Base-by-base conservation (phyloP, 2,888 invertebrate species). In the Leucophenga montana region DNA sequence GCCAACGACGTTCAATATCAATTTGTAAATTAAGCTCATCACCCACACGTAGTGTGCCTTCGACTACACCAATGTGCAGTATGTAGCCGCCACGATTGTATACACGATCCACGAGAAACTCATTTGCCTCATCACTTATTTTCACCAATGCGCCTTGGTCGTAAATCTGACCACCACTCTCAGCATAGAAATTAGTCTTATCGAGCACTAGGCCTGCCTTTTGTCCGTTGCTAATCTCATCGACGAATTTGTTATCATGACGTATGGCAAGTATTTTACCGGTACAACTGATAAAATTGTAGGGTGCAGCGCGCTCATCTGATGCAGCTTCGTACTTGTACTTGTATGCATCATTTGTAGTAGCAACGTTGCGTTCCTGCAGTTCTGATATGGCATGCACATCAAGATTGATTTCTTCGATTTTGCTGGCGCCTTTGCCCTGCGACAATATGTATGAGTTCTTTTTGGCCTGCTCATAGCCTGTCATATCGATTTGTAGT, bases 121-220 rank as follows among this genome's bases (percentile, higher is more conserved):
- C 98, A 13, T 94, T 94, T 88, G 92, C 94, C 85, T 97, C 96
- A 87, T 97, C 96, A 91, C 79, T 92, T 6, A 91, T 87, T 90
- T 96, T 97, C 0, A 94, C 93, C 88, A 98, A 91, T 79, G 94
- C 97, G 22, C 99, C 99, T 85, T 96, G 95, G 88, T 99, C 99
- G 88, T 93, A 98, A 82, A 97, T 98, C 90, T 99, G 99, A 14
- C 99, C 99, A 73, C 99, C 99, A 89, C 98, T 97, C 89, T 99
- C 99, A 0, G 99, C 98, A 89, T 99, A 99, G 89, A 99, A 99
- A 88, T 92, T 95, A 0, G 99, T 99, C 82, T 91, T 92, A 87
- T 99, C 96, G 71, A 99, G 90, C 75, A 99, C 90, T 68, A 99
- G 90, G 18, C 97, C 98, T 88, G 97, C 97, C 88, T 97, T 95